Percentiles rank a stretch among this genome's conserved stretches.
These are phyloP conservation scores for Aythya baeri DNA, from an alignment of 2,113 vertebrate species.

Conservation along the genomic window DNA sequence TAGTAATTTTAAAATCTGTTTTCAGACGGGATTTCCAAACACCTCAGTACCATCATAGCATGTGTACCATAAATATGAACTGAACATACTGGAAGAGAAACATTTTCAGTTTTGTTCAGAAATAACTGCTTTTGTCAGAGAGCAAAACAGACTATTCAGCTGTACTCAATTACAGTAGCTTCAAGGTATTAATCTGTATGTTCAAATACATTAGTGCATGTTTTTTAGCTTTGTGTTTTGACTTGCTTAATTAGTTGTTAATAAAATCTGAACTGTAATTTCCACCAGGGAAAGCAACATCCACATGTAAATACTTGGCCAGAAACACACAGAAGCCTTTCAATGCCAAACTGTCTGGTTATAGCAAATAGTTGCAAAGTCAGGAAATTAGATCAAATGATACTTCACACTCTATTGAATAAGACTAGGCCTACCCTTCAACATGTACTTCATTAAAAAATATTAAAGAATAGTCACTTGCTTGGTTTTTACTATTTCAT, in stretches of 20 bases:
- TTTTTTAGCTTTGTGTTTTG: background rate
- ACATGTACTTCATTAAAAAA: background rate
- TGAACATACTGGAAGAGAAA: background rate
- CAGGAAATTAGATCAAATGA: background rate
- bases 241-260: background rate
- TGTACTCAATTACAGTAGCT: background rate
- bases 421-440: background rate
- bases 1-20: background rate
- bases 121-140: background rate
- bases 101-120: background rate
- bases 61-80: background rate
- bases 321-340: background rate
- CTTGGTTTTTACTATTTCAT: background rate
- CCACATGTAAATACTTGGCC: background rate
- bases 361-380: background rate
- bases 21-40: background rate
- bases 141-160: background rate
- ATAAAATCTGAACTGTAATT: slow-evolving; percentile 27
- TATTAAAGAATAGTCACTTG: background rate
- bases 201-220: background rate
- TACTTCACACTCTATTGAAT: background rate
- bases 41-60: background rate
- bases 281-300: background rate
- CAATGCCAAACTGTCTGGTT: background rate
- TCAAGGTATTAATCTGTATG: background rate